Evolutionary conservation across 2,797 vertebrate genomes (phyloP).

Genomic region (Lophius americanus): DNA sequence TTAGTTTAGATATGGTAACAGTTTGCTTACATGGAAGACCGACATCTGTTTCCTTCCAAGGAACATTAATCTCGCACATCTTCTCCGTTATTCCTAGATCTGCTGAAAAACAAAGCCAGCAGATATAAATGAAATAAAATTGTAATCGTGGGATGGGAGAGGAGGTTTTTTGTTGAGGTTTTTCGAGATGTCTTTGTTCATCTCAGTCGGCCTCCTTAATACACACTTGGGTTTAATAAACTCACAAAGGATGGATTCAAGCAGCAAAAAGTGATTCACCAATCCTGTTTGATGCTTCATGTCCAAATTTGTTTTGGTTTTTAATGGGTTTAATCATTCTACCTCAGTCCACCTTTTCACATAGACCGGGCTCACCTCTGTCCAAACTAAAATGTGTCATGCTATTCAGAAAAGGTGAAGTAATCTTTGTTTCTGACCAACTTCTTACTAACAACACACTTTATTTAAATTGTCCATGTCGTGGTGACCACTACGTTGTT

Average conservation of each 20-base stretch:
- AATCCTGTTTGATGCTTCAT: slow-evolving; percentile 21
- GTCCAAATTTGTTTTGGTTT: slow-evolving; percentile 23
- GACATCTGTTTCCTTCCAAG: slow-evolving; percentile 14
- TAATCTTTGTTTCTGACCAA: not conserved
- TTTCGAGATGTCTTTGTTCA: slow-evolving; percentile 42
- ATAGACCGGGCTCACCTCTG: slow-evolving; percentile 4
- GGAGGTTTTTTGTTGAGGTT: too few relatives aligned
- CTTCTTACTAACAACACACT: not conserved
- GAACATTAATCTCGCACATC: slow-evolving; percentile 16
- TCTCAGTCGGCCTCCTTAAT: not conserved
- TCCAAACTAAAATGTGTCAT: not conserved
- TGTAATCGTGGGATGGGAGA: too few relatives aligned
- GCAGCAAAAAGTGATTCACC: slow-evolving; percentile 16
- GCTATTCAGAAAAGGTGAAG: not conserved
- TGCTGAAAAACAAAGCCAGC: not conserved
- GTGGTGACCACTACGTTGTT: too few relatives aligned
- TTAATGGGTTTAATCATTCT: slow-evolving; percentile 29
- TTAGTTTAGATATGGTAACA: too few relatives aligned
- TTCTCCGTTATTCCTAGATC: slow-evolving; percentile 48
- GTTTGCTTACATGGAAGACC: slow-evolving; percentile 14
- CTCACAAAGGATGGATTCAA: slow-evolving; percentile 23
- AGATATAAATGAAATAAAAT: too few relatives aligned
- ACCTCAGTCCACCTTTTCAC: slow-evolving; percentile 9
- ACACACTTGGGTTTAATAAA: slow-evolving; percentile 38
- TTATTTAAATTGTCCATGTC: not conserved